Evolutionary conservation across 2,888 invertebrate genomes (phyloP).

Genomic region (Lithophane ornitopus): DNA sequence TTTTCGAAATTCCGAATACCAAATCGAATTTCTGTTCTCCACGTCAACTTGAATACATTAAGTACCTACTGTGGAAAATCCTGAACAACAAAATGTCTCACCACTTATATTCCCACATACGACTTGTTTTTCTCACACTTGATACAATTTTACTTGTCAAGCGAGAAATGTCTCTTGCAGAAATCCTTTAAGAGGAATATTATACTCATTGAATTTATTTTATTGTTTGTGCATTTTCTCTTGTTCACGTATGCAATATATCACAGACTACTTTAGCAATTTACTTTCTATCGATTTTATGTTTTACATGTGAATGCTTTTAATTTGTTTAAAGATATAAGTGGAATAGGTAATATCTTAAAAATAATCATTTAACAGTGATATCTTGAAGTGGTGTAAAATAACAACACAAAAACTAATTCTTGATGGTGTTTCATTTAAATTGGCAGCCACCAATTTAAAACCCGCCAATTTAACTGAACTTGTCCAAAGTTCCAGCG

Average conservation of each 20-base stretch:
- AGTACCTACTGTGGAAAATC: not conserved
- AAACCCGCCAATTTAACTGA: too few relatives aligned
- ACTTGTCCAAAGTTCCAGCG: too few relatives aligned
- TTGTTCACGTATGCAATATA: slow-evolving; percentile 25
- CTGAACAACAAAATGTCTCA: not conserved
- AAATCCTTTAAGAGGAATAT: slow-evolving; percentile 23
- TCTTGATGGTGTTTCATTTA: too few relatives aligned
- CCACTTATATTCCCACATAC: slow-evolving; percentile 4
- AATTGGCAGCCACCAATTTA: too few relatives aligned
- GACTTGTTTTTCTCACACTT: slow-evolving; percentile 7
- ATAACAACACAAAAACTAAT: too few relatives aligned
- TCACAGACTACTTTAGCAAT: slow-evolving; percentile 17
- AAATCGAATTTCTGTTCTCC: too few relatives aligned
- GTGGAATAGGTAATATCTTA: not conserved
- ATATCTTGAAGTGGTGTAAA: too few relatives aligned
- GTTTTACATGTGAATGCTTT: slow-evolving; percentile 16
- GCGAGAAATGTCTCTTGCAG: slow-evolving; percentile 33
- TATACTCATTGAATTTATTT: slow-evolving; percentile 35
- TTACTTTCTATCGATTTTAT: not conserved
- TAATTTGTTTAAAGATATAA: not conserved
- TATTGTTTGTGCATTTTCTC: slow-evolving; percentile 15
- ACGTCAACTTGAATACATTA: not conserved
- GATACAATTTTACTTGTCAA: slow-evolving; percentile 45
- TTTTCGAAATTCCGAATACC: not conserved
- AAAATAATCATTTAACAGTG: not conserved